These are phyloP conservation scores for Neoaliturus tenellus DNA, from an alignment of 2,888 invertebrate species.

Conservation along the genomic window DNA sequence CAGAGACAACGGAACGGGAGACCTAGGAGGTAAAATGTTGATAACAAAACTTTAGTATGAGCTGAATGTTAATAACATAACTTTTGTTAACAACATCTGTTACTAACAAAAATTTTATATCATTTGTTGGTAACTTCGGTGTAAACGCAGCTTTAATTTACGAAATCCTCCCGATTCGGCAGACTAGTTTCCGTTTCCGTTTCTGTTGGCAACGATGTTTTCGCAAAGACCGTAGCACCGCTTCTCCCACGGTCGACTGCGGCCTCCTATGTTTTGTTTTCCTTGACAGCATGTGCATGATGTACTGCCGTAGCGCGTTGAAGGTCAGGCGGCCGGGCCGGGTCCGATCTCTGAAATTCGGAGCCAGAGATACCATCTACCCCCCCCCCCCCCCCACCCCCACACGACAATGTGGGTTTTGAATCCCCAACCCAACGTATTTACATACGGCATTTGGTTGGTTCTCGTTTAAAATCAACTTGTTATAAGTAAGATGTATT, in stretches of 20 bases:
- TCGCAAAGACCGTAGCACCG: not conserved
- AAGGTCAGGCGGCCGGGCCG: constrained; percentile 37
- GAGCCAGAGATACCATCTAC: constrained; percentile 33
- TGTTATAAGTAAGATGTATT: too few species aligned
- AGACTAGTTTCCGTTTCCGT: not conserved
- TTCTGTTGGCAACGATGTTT: constrained; percentile 31
- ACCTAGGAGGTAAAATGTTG: too few species aligned
- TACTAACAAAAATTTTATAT: too few species aligned
- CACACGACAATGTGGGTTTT: constrained; percentile 35
- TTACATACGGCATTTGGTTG: constrained; percentile 6
- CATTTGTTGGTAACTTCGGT: too few species aligned
- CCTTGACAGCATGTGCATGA: constrained; percentile 39
- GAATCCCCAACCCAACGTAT: constrained; percentile 30
- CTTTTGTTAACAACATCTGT: too few species aligned
- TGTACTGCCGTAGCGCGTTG: constrained; percentile 7
- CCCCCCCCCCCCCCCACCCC: constrained; percentile 13
- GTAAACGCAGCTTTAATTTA: too few species aligned
- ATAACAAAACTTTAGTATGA: too few species aligned
- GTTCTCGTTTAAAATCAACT: not conserved
- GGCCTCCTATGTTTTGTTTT: constrained; percentile 38
- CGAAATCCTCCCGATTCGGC: too few species aligned
- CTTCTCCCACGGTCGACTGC: not conserved
- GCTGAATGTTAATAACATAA: too few species aligned
- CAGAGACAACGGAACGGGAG: too few species aligned
- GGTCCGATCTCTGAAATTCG: constrained; percentile 36